A percentile compares a stretch with the other conserved stretches of the same genome.
These are phyloP conservation scores for Acomys russatus DNA, from an alignment of 2,797 vertebrate genomes.

Conservation along the genomic window DNA sequence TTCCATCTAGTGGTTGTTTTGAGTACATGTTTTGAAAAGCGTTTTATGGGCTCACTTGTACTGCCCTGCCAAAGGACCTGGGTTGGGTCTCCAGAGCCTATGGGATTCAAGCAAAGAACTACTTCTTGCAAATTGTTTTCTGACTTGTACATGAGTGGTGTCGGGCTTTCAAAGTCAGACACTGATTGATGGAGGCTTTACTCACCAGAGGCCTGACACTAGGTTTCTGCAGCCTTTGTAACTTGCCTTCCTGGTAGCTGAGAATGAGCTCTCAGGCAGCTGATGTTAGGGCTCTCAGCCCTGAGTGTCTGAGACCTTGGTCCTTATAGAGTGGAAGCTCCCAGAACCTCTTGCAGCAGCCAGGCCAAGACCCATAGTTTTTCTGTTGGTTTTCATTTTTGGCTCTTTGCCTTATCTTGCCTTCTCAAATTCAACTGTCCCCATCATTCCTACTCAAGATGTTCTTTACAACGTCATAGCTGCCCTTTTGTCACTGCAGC, in stretches of 20 bases:
- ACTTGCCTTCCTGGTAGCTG: not conserved
- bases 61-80: not conserved
- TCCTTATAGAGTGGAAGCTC: not conserved
- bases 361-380: not conserved
- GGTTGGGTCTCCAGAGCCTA: not conserved
- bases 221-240: not conserved
- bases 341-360: not conserved
- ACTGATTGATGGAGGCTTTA: not conserved
- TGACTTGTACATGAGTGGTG: not conserved
- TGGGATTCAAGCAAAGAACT: not conserved
- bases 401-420: not conserved
- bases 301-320: not conserved
- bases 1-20: constrained; percentile 67
- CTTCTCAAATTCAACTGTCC: not conserved
- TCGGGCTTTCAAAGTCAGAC: not conserved
- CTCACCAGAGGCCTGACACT: not conserved
- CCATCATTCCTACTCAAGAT: not conserved
- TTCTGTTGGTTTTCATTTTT: not conserved
- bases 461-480: not conserved
- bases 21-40: not conserved
- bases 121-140: not conserved
- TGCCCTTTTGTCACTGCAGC: not conserved
- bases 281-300: not conserved
- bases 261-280: not conserved
- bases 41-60: not conserved